Evolutionary conservation across 2,888 invertebrate genomes (phyloP).

Genomic region (Xestia rhomboidea): DNA sequence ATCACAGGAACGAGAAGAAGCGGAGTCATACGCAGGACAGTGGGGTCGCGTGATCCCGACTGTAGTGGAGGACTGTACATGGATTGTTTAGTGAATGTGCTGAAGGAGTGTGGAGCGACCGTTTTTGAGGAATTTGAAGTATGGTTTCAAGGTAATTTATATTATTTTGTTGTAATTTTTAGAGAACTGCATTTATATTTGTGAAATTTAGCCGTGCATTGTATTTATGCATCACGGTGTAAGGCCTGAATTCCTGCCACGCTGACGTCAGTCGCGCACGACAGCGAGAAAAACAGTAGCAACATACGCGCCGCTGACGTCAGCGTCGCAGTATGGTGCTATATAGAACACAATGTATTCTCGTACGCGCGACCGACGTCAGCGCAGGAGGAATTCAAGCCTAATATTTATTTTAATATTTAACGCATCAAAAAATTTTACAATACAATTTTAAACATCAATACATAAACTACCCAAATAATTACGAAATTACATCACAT

Average conservation of each 20-base stretch:
- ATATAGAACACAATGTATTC: too few relatives aligned
- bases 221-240: background rate
- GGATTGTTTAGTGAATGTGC: constrained; percentile 59
- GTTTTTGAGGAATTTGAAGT: constrained; percentile 44
- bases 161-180: constrained; percentile 1
- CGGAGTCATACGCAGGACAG: constrained; percentile 83
- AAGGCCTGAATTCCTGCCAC: too few relatives aligned
- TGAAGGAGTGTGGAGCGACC: constrained; percentile 30
- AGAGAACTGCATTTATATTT: background rate
- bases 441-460: background rate
- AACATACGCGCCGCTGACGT: too few relatives aligned
- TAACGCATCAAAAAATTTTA: background rate
- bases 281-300: too few relatives aligned
- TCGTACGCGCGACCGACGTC: too few relatives aligned
- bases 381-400: too few relatives aligned
- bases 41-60: constrained; percentile 84
- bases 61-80: constrained; percentile 32
- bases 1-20: constrained; percentile 90
- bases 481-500: constrained; percentile 27
- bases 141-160: background rate
- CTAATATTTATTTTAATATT: background rate
- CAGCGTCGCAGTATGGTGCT: too few relatives aligned
- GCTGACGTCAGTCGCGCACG: too few relatives aligned
- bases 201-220: background rate
- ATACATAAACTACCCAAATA: background rate